Percentiles rank a stretch among this genome's conserved stretches.
Evolutionary conservation across 1,140 invertebrate species (phyloP).

Genomic region (Drosophila triauraria): DNA sequence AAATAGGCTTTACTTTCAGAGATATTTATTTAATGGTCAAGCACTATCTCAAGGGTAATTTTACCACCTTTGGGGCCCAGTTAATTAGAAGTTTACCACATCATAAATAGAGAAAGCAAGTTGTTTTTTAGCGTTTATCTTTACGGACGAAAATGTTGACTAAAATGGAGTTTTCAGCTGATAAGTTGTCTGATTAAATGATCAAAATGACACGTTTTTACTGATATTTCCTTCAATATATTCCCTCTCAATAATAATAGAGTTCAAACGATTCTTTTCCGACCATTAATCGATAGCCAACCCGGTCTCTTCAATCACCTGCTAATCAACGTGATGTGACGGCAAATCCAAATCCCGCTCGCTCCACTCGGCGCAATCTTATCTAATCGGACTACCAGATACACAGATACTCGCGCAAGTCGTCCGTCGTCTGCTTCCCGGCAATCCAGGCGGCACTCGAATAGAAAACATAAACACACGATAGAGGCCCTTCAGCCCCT

Average conservation of each 20-base stretch:
- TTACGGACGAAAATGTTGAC: too few relatives aligned
- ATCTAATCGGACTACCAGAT: slow-evolving; percentile 47
- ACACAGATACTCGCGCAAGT: slow-evolving; percentile 26
- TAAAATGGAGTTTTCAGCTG: too few relatives aligned
- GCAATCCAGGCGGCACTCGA: slow-evolving; percentile 19
- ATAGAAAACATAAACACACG: slow-evolving; percentile 24
- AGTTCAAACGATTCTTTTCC: background rate
- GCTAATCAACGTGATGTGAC: slow-evolving; percentile 37
- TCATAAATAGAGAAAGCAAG: background rate
- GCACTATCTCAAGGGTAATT: background rate
- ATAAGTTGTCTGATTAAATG: too few relatives aligned
- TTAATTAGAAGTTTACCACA: background rate
- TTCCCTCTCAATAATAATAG: background rate
- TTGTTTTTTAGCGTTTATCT: too few relatives aligned
- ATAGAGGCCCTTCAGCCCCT: slow-evolving; percentile 18
- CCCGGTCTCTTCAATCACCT: slow-evolving; percentile 28
- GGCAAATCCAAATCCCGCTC: slow-evolving; percentile 22
- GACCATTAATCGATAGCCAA: slow-evolving; percentile 13
- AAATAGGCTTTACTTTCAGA: background rate
- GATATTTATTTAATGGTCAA: too few relatives aligned
- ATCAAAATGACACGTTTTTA: too few relatives aligned
- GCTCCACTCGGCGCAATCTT: slow-evolving; percentile 25
- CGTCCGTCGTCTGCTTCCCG: background rate
- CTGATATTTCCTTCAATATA: background rate
- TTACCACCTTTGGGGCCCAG: background rate